Evolutionary conservation across 2,797 vertebrate genomes (phyloP), one percentile per base, ranked within the genome.

Genomic region (Clarias platycephalus): DNA sequence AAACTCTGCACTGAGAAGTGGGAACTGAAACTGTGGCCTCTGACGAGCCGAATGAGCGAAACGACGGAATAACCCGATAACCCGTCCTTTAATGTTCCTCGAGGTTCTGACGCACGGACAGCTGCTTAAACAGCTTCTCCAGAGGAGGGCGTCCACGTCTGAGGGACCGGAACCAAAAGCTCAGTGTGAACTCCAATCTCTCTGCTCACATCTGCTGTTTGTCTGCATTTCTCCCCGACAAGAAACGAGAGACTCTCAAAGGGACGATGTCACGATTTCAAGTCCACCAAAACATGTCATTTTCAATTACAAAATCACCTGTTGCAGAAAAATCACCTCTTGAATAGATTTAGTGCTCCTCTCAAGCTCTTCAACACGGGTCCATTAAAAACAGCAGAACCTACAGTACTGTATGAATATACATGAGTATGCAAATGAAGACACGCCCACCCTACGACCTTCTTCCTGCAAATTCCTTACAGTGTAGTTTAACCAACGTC

Each of bases 121-220:
- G 68, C 78, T 81, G 77, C 70, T 68, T 58, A 76, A 79, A 83
- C 70, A 81, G 34, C 28, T 5, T 62, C 44, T 85, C 66, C 55
- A 10, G n/a, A 10, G 1, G 58, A 75, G 24, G 53, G 67, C 16
- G 18, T 82, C 74, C 24, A 7, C 2, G 63, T 71, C 72, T 1
- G 40, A 85, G 26, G 44, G 62, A 82, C 34, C 22, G 4, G 24
- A 64, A 80, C 58, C 37, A n/a, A 63, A 62, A 84, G 20, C 58
- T 75, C 77, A 76, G 62, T 6, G 16, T 71, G 57, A 81, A 68
- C 70, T 81, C 37, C 16, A 31, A 18, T 64, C 74, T 57, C 78
- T 81, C 60, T 49, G 13, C 34, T 81, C 55, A 83, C 85, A 86
- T 82, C 85, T 86, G 83, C 40, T 77, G 76, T 75, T 83, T 83